Evolutionary conservation across 2,888 invertebrate species (phyloP).

Genomic region (Acholoe squamosa): DNA sequence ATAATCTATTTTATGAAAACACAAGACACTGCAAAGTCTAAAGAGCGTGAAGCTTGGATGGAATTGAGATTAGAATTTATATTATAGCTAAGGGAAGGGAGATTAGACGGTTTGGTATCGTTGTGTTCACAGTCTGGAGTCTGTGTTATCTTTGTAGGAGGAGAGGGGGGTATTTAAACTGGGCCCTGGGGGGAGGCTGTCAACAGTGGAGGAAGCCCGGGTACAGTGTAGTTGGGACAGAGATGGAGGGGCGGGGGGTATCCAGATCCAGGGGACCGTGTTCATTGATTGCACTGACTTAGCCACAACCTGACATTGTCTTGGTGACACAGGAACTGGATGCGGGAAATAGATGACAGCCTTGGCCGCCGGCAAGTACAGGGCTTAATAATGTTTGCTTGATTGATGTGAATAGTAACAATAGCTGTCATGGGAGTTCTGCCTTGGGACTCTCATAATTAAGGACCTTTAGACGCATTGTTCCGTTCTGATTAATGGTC

Average conservation of each 20-base stretch:
- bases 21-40: not conserved
- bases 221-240: not conserved
- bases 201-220: too few relatives aligned
- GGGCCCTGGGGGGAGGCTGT: not conserved
- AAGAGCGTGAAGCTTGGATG: not conserved
- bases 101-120: not conserved
- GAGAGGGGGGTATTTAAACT: not conserved
- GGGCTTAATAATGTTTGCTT: conserved; percentile 30
- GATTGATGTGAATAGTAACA: conserved; percentile 40
- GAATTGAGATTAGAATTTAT: not conserved
- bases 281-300: conserved; percentile 14
- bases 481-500: conserved; percentile 35
- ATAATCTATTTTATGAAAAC: conserved; percentile 32
- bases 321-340: not conserved
- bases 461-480: conserved; percentile 9
- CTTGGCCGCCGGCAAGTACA: not conserved
- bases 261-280: too few relatives aligned
- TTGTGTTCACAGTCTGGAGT: not conserved
- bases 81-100: not conserved
- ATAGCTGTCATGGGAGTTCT: conserved; percentile 17
- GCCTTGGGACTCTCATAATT: not conserved
- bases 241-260: too few relatives aligned
- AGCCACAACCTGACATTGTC: not conserved
- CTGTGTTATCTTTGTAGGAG: not conserved
- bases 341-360: conserved; percentile 1